Base-by-base conservation (phyloP, 2,797 vertebrate genomes). In the Danio jaintianensis region DNA sequence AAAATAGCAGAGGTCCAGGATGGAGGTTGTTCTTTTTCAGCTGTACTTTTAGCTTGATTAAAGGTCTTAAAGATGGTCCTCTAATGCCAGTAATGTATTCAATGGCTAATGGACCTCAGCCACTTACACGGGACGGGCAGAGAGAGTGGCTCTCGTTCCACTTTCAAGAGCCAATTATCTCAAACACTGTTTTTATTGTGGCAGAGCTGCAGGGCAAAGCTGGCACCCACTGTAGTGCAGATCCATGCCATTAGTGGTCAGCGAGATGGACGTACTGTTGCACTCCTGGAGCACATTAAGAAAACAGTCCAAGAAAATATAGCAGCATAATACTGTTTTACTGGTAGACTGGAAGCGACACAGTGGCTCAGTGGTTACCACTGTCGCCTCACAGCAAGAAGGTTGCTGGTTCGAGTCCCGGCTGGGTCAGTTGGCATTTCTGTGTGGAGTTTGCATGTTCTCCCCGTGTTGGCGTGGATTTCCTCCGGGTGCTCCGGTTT, bases 121-220 rank as follows among this genome's bases (percentile, higher is more conserved):
- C 61, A 45, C 64, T 81, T 63, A 70, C 43, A 67, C 47, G 69
- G 69, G 79, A 79, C 40, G 47, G 58, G 42, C 56, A 61, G 70
- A 67, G 80, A 80, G 80, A 71, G 56, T 45, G 47, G 52, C 58
- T 40, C 36, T 63, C 40, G 22, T 64, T 83, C 91, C 90, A 80
- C 88, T 91, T 87, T 92, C 89, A 93, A 93, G 90, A 88, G 89
- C 88, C 92, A 93, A 93, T 94, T 94, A 93, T 88, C 86, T 91
- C 87, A 91, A 92, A 93, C 85, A 88, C 89, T 89, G 83, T 82
- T 79, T 83, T 81, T 80, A 72, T 63, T 79, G 47, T 75, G 59
- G 59, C 40, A 58, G 58, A 40, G 48, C 59, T 59, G 38, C 18
- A 59, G 76, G 66, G 76, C 42, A 58, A 45, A 69, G 63, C 52